Evolutionary conservation across 2,113 vertebrate species (phyloP).

Genomic region (Oryzias melastigma): DNA sequence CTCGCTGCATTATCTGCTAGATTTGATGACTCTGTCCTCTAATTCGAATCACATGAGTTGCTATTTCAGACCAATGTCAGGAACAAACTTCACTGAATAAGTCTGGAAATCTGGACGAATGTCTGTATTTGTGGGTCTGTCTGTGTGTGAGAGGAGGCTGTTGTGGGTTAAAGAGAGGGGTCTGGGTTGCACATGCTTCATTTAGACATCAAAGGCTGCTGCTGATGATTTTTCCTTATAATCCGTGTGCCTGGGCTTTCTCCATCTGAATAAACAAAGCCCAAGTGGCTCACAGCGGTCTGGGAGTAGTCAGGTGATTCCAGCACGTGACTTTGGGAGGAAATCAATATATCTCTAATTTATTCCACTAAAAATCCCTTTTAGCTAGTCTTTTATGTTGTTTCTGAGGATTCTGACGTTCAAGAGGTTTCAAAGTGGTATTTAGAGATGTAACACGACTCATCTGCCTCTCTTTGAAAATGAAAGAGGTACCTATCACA

Average conservation of each 20-base stretch:
- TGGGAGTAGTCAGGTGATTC: constrained; percentile 77
- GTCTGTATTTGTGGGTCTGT: constrained; percentile 2
- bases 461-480: constrained; percentile 79
- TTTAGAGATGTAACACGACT: constrained; percentile 72
- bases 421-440: constrained; percentile 75
- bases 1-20: constrained; percentile 80
- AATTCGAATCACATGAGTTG: constrained; percentile 85
- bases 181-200: constrained; percentile 86
- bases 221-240: constrained; percentile 82
- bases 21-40: constrained; percentile 80
- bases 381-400: constrained; percentile 77
- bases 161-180: constrained; percentile 63
- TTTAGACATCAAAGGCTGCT: constrained; percentile 89
- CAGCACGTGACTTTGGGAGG: constrained; percentile 56
- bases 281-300: constrained; percentile 70
- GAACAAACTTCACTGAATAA: constrained; percentile 63
- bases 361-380: constrained; percentile 72
- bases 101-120: constrained; percentile 74
- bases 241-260: constrained; percentile 72
- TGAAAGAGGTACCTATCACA: constrained; percentile 71
- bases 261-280: constrained; percentile 88
- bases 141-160: constrained; percentile 12
- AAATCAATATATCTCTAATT: constrained; percentile 76
- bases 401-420: constrained; percentile 76
- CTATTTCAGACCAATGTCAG: constrained; percentile 73